Conservation (phyloP, 2,113 vertebrate species). For the Centropus bengalensis region DNA sequence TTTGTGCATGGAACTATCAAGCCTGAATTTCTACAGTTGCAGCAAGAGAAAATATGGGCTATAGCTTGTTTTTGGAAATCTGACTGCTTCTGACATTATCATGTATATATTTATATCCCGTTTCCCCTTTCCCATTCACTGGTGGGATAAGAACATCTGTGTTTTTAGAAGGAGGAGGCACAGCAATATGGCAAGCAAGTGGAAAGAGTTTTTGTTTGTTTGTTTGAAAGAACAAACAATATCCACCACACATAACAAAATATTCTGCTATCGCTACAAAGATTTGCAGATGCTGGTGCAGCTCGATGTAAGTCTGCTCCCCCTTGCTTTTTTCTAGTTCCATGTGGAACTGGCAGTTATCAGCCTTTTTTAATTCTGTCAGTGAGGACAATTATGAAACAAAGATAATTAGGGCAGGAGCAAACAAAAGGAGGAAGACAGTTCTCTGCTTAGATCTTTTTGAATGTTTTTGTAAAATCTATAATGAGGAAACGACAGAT, state of each 20-base stretch:
- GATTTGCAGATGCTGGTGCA: background rate
- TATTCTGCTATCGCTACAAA: background rate
- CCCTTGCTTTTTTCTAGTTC: background rate
- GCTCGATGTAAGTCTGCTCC: background rate
- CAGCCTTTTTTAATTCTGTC: conserved; percentile 62
- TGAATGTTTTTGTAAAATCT: conserved; percentile 85
- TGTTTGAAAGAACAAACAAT: conserved; percentile 16
- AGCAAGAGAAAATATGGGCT: background rate
- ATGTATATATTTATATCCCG: background rate
- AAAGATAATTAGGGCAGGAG: conserved; percentile 70
- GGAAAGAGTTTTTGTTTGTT: conserved; percentile 11
- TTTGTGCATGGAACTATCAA: background rate
- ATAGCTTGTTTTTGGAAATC: conserved; percentile 1
- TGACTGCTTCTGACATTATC: conserved; percentile 7
- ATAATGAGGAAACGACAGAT: conserved; percentile 92
- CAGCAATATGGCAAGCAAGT: background rate
- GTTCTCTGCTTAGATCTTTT: conserved; percentile 87
- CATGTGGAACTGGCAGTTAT: background rate
- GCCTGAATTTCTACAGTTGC: background rate
- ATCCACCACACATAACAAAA: background rate
- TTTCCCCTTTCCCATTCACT: background rate
- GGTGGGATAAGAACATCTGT: conserved; percentile 5
- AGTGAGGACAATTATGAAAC: conserved; percentile 67
- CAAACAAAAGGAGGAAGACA: conserved; percentile 81
- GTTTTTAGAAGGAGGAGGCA: background rate